Conservation (phyloP, 2,113 vertebrate species). For the Lipotes vexillifer region DNA sequence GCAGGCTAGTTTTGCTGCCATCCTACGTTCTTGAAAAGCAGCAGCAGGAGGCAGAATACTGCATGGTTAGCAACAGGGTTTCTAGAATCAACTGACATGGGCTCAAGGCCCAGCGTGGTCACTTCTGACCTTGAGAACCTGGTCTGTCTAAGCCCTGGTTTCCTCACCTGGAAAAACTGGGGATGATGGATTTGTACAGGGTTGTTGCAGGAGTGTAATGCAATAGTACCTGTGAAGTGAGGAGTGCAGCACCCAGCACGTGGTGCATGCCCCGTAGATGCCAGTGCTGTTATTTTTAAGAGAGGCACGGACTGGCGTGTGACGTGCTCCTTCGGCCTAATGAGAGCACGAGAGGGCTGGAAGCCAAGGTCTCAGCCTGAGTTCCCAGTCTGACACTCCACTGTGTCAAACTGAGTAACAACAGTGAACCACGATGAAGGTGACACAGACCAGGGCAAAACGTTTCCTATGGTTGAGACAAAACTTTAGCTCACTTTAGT, state of each 20-base stretch:
- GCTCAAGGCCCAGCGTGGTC: neutral
- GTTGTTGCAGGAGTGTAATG: neutral
- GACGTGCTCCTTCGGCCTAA: neutral
- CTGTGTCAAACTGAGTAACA: neutral
- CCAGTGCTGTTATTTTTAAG: neutral
- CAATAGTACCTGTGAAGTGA: accelerated
- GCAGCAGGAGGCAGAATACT: neutral
- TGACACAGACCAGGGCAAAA: neutral
- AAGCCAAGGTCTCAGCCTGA: neutral
- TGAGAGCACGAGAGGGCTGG: neutral
- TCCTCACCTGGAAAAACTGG: neutral
- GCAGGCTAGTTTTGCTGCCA: neutral
- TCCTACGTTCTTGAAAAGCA: neutral
- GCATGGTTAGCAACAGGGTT: neutral
- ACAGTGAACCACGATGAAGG: neutral
- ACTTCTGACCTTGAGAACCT: neutral
- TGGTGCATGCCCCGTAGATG: accelerated
- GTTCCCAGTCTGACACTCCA: neutral
- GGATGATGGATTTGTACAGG: neutral
- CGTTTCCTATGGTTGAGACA: neutral
- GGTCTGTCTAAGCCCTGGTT: neutral
- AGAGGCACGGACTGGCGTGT: neutral
- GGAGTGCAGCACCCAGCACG: accelerated
- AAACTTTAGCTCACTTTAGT: neutral
- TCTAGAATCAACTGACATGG: neutral